phyloP scores from a whole-genome alignment of 2,113 vertebrate genomes.

The Myotis davidii region DNA sequence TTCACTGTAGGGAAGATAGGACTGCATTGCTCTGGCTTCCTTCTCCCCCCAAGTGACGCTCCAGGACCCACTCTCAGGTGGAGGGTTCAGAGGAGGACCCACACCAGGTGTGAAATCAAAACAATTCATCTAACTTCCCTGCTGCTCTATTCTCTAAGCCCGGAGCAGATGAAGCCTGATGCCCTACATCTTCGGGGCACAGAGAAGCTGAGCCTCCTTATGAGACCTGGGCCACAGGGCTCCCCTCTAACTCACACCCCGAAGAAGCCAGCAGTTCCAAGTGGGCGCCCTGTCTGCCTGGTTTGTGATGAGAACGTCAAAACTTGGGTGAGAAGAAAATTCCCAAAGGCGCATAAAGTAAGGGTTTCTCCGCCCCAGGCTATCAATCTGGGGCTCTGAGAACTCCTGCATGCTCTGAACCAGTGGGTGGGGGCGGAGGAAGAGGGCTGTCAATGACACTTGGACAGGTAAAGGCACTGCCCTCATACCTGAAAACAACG shows the following conservation, averaged over 20 bases:
- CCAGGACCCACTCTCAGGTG: not conserved
- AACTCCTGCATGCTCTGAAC: not conserved
- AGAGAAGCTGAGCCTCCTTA: not conserved
- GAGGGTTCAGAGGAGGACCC: not conserved
- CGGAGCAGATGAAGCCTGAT: not conserved
- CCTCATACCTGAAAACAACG: not conserved
- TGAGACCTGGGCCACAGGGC: not conserved
- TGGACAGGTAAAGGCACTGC: not conserved
- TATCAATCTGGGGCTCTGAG: not conserved
- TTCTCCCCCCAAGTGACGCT: not conserved
- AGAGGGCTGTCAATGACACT: not conserved
- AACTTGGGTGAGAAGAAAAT: constrained; percentile 65
- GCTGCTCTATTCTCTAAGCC: not conserved
- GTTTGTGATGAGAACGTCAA: not conserved
- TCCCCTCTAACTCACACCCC: not conserved
- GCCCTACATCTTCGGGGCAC: not conserved
- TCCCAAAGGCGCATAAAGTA: not conserved
- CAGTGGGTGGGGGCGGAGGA: not conserved
- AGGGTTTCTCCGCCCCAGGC: not conserved
- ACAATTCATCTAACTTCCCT: not conserved
- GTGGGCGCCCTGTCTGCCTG: no score
- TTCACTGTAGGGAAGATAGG: not conserved
- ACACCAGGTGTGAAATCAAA: not conserved
- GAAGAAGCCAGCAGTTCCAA: not conserved
- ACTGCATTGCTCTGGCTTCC: not conserved